phyloP scores from a whole-genome alignment of 2,113 vertebrate genomes.

The Vidua chalybeata region DNA sequence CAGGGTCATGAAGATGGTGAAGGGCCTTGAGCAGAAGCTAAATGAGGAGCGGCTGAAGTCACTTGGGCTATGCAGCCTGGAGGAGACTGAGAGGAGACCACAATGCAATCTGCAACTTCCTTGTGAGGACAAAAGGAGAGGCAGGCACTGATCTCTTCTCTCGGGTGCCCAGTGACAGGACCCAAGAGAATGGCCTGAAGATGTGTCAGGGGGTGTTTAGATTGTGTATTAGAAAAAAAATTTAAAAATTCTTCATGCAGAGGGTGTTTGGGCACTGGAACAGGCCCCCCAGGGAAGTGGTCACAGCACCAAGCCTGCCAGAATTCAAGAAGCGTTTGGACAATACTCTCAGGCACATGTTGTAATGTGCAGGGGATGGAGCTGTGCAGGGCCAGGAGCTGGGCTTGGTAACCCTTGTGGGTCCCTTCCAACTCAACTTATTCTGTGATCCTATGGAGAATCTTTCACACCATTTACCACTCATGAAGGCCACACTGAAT shows the following conservation, averaged over 20 bases:
- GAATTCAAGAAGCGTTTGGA: background rate
- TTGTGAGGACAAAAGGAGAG: background rate
- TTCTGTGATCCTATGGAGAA: background rate
- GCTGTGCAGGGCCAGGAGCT: background rate
- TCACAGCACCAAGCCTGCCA: background rate
- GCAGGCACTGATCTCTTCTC: background rate
- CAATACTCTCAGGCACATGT: rapidly evolving
- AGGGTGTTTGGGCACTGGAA: background rate
- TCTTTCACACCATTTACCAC: background rate
- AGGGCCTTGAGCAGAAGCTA: background rate
- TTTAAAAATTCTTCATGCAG: background rate
- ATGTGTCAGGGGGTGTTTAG: rapidly evolving
- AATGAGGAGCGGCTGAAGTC: background rate
- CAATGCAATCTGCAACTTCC: background rate
- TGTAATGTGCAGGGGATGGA: too few species aligned
- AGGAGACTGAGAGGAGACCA: background rate
- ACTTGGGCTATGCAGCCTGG: background rate
- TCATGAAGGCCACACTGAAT: background rate
- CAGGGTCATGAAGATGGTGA: background rate
- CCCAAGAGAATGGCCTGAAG: rapidly evolving
- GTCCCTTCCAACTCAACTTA: background rate
- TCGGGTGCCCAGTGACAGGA: background rate
- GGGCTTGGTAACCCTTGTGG: background rate
- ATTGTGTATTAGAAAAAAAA: background rate
- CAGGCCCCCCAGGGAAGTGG: background rate